Base-by-base conservation (phyloP, 2,888 invertebrate genomes). In the Alloplasta piceator region DNA sequence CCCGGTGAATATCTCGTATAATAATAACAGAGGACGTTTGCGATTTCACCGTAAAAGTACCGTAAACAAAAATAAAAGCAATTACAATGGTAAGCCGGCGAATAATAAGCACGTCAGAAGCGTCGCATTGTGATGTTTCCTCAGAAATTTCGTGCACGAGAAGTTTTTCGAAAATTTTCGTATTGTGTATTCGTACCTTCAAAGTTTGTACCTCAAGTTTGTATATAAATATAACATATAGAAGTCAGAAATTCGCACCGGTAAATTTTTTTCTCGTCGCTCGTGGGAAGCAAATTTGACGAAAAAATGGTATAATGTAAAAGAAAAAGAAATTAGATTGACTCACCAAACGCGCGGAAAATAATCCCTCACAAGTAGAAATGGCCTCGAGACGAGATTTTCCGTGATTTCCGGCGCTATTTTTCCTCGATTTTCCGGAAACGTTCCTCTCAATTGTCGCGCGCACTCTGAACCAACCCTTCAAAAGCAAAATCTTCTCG, bases 261-360 rank as follows among this genome's bases (percentile, higher is more conserved):
- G 5, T 12, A 48, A n/a, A 4, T n/a, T n/a, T 48, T 48, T 1
- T 48, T 48, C 7, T 7, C 7, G 5, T 4, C 7, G 12, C 14
- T 63, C 52, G 5, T 26, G n/a, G 9, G 5, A 6, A 61, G 48
- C 9, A 14, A 16, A 55, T 3, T 9, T 67, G 4, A 10, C 48
- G n/a, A 50, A 26, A 10, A 7, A 39, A 55, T n/a, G 10, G 4
- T 2, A 43, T 26, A 43, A 58, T 12, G 26, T 9, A 38, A 7
- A 0, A 56, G 5, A 55, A 56, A 70, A n/a, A 43, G 39, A 6
- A 9, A 66, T 63, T 74, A 4, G 36, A 66, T 71, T 52, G 10
- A 72, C 88, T 85, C 60, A 89, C 89, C 87, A 84, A 81, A 83
- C 84, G 84, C 87, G 86, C 86, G 80, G 85, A 87, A 84, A 26